Evolutionary conservation across 2,797 vertebrate species (phyloP), one percentile per base, ranked within the genome.

Genomic region (Limosa lapponica): DNA sequence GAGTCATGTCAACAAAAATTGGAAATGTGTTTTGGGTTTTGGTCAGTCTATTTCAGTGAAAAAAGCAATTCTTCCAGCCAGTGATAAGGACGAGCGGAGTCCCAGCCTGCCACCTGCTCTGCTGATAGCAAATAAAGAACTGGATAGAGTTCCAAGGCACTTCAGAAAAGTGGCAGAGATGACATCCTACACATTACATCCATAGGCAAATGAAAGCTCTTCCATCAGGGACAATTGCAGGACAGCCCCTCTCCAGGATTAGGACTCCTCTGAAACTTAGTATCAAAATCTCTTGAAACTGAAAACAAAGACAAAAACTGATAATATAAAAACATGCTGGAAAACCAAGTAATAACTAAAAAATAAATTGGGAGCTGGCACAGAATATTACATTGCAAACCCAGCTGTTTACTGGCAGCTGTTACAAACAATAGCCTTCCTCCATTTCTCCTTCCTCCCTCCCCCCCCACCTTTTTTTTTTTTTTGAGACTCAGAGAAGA

Each of bases 361-460:
- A 87, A 72, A 64, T 58, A 71, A 58, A 80, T 10, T 90, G 37
- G 51, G 43, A 93, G 19, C 9, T 72, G 73, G 67, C 74, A 82
- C 2, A 1, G 25, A 82, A 82, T 41, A 86, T 48, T 59, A 37
- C 13, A n/a, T 74, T 89, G 59, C 54, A 92, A 93, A 69, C 6
- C 19, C 80, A 85, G 25, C 23, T 93, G 81, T 82, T 94, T 90
- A 86, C 62, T 91, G 62, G 71, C 64, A 90, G 10, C 32, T 81
- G 20, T 57, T 88, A 66, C 62, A 90, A 89, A 88, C 30, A 49
- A 32, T 34, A 79, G 55, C 95, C 62, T 84, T 57, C 34, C 70
- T 55, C 32, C 39, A 17, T 74, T 85, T 52, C 5, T 59, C 19
- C 32, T 49, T 36, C 16, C 22, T 13, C 6, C 6, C 13, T 18